Base-by-base conservation (phyloP, 2,888 invertebrate species). In the Drosophila robusta region DNA sequence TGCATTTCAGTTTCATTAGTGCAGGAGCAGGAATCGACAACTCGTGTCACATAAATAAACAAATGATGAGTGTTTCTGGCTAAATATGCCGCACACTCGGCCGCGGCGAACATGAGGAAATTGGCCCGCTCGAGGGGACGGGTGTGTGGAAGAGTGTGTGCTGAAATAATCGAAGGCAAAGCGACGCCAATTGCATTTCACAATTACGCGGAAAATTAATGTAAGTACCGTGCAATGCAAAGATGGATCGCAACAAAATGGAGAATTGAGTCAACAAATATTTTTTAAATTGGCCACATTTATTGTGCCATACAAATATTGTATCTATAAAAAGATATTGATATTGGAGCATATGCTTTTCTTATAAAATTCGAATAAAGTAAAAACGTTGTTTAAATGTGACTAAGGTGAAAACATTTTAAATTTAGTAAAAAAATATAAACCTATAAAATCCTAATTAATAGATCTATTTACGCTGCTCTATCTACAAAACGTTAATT, bases 1-100 rank as follows among this genome's bases (percentile, higher is more conserved):
- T 8, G 46, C 67, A 67, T 66, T 67, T 67, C 66, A 66, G 51
- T 66, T 67, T 67, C 66, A 65, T 67, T 67, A 67, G 67, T 7
- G 47, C 36, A 46, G 46, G 0, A 16, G 38, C 55, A 16, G 55
- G 32, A 49, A 44, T 36, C 42, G 49, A 67, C 50, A 51, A 26
- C 26, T 18, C 36, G 12, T 45, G 55, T 65, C 65, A 26, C 6
- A 55, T 16, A 51, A 29, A 41, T 51, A 67, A 67, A 67, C 67
- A 67, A 67, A 66, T 66, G 66, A 67, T 67, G 56, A 65, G 22
- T 51, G 63, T 16, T 38, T 2, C 44, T 9, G 38, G n/a, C 34
- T 34, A 12, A 4, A n/a, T 38, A 38, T 38, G 14, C 38, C 14
- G 39, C 18, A 22, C 12, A 9, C 34, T 8, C 44, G 11, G 44